Evolutionary conservation across 2,888 invertebrate species (phyloP).

Genomic region (Heliconius hortense): DNA sequence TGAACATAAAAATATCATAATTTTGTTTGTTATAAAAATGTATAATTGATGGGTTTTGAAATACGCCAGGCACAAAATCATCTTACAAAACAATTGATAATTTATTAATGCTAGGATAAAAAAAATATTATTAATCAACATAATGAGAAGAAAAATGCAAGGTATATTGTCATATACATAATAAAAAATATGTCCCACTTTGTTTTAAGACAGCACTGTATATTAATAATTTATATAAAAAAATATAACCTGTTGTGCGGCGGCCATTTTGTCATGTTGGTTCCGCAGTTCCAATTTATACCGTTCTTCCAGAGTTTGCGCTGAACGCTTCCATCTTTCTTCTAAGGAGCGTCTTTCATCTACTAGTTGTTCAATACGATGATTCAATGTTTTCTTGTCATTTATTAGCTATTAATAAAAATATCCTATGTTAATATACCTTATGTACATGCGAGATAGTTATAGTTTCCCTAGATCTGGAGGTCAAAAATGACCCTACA

Average conservation of each 20-base stretch:
- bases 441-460: no score
- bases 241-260: slow-evolving; percentile 85
- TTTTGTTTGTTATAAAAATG: no score
- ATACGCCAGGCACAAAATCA: no score
- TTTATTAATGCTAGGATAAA: background rate
- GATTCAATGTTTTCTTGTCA: slow-evolving; percentile 89
- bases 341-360: slow-evolving; percentile 85
- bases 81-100: no score
- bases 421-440: slow-evolving; percentile 1
- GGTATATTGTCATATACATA: no score
- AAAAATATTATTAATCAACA: no score
- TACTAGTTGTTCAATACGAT: slow-evolving; percentile 87
- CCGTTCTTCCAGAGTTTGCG: slow-evolving; percentile 87
- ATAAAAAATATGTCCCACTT: no score
- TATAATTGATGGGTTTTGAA: no score
- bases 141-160: no score
- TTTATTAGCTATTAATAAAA: slow-evolving; percentile 82
- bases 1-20: background rate
- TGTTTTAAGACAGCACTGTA: no score
- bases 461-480: no score
- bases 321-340: slow-evolving; percentile 83
- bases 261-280: slow-evolving; percentile 88
- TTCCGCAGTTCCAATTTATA: slow-evolving; percentile 88
- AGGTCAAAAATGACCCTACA: no score
- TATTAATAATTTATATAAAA: background rate